Base-by-base conservation (phyloP, 2,113 vertebrate species). In the Mystacornis crossleyi region DNA sequence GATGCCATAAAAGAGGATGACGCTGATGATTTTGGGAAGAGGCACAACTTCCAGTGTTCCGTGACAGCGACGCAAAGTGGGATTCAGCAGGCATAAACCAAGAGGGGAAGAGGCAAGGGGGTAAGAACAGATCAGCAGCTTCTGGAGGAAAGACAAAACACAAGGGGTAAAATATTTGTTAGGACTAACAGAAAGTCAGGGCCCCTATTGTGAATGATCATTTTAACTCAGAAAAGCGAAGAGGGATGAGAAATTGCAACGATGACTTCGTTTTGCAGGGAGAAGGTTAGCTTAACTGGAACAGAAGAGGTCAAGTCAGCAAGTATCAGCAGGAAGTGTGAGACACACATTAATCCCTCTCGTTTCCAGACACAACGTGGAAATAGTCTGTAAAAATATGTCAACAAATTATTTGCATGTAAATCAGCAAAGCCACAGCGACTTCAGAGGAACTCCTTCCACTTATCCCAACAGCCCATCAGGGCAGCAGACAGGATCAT, bases 401-500 rank as follows among this genome's bases (percentile, higher is more conserved):
- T 81, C 86, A 86, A 64, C 69, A 81, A 62, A 45, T 81, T 26
- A 84, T 47, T 71, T 71, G 53, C 51, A 64, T 71, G 72, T 71
- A 95, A 91, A 94, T 71, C 77, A 83, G 36, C 51, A 86, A 89
- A 95, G 80, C 75, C 89, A 50, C 55, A 74, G 55, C 25, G 24
- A 74, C 77, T 92, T 66, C 67, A 89, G 64, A 86, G 21, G 64
- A 84, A 13, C 38, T 34, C 34, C 15, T 33, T 55, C 40, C 42
- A 42, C 69, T 86, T 74, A 29, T 54, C 48, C 72, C 33, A 58
- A 9, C 18, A 80, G 42, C 33, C 50, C 58, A 50, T 58, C 38
- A 73, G 47, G 45, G 23, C 69, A 61, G 8, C 67, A 82, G 50
- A 8, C n/a, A 82, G 25, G 20, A 88, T 53, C 24, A 3, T 23